phyloP scores from a whole-genome alignment of 2,888 invertebrate genomes.

The Heliconius cydno region DNA sequence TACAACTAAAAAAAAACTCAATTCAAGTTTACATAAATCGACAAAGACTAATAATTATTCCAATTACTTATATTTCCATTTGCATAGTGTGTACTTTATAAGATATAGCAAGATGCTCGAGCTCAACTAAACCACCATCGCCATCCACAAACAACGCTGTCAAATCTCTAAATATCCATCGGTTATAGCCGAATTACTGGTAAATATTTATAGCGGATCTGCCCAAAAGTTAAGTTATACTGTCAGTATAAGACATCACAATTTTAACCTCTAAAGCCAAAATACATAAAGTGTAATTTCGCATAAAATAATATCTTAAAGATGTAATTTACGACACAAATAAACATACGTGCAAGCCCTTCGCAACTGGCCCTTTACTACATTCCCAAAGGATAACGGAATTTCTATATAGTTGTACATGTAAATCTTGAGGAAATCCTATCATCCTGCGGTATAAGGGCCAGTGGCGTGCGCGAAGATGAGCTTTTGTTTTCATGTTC shows the following conservation, averaged over 20 bases:
- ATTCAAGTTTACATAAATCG: too few relatives aligned
- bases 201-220: slow-evolving; percentile 57
- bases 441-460: slow-evolving; percentile 38
- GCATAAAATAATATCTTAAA: slow-evolving; percentile 21
- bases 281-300: slow-evolving; percentile 30
- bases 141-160: slow-evolving; percentile 40
- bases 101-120: neutral
- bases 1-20: too few relatives aligned
- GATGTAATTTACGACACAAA: slow-evolving; percentile 43
- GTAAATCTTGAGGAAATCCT: slow-evolving; percentile 54
- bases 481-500: slow-evolving; percentile 2
- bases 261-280: slow-evolving; percentile 16
- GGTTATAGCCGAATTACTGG: slow-evolving; percentile 51
- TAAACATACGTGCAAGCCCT: slow-evolving; percentile 49
- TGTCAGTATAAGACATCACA: slow-evolving; percentile 31
- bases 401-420: slow-evolving; percentile 54
- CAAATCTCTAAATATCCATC: slow-evolving; percentile 50
- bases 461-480: slow-evolving; percentile 34
- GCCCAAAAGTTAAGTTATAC: slow-evolving; percentile 47
- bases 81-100: neutral
- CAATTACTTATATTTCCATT: too few relatives aligned
- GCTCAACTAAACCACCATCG: slow-evolving; percentile 15
- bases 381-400: slow-evolving; percentile 52
- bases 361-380: slow-evolving; percentile 50
- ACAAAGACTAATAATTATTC: neutral